Percentiles rank a stretch among this genome's conserved stretches.
These are phyloP conservation scores for Egretta garzetta DNA, from an alignment of 2,113 vertebrate species.

Conservation along the genomic window DNA sequence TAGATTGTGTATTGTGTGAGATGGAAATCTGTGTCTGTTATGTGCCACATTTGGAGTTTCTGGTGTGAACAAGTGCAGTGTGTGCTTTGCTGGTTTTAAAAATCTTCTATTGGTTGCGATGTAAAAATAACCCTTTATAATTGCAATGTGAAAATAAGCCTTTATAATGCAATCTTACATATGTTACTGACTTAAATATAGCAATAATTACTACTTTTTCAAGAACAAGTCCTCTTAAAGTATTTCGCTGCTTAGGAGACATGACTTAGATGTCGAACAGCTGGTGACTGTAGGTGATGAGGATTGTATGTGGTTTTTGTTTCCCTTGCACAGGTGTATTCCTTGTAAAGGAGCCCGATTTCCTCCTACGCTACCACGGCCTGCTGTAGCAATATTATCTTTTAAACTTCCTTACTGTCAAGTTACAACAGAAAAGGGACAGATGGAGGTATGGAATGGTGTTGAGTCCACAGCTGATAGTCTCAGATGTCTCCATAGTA, in stretches of 20 bases:
- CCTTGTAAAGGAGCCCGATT: conserved; percentile 95
- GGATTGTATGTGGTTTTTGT: background rate
- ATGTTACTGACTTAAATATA: too few species aligned
- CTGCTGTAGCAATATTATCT: conserved; percentile 88
- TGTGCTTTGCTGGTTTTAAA: background rate
- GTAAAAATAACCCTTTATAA: background rate
- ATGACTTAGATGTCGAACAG: background rate
- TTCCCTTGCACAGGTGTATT: conserved; percentile 86
- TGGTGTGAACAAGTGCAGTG: background rate
- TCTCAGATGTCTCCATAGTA: background rate
- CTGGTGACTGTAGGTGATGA: background rate
- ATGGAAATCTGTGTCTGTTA: background rate
- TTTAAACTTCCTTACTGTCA: conserved; percentile 93
- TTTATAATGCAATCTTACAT: background rate
- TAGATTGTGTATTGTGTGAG: background rate
- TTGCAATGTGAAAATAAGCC: background rate
- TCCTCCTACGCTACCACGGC: conserved; percentile 93
- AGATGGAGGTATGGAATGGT: conserved; percentile 89
- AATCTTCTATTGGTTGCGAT: background rate
- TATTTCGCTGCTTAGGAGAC: background rate
- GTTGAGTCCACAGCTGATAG: background rate
- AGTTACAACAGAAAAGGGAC: conserved; percentile 91
- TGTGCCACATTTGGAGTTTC: background rate
- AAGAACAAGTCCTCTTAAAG: background rate
- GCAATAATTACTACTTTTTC: background rate